These are phyloP conservation scores for Aeoliscus strigatus DNA, from an alignment of 2,797 vertebrate genomes.

Conservation along the genomic window DNA sequence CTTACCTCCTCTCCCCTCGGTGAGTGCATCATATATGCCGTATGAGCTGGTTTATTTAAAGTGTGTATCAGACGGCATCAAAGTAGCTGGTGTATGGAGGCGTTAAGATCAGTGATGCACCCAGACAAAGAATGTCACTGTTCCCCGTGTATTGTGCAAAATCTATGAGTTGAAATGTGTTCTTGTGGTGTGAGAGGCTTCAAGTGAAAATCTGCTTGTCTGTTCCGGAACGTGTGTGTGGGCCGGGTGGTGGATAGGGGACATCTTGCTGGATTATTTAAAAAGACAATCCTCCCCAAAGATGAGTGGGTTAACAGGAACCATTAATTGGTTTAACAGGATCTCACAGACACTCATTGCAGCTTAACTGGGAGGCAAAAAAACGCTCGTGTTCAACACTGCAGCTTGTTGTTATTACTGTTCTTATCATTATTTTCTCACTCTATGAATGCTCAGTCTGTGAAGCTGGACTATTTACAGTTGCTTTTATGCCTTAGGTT, in stretches of 20 bases:
- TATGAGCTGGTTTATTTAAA: slow-evolving; percentile 38
- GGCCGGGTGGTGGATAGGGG: slow-evolving; percentile 57
- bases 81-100: slow-evolving; percentile 52
- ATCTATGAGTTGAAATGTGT: slow-evolving; percentile 54
- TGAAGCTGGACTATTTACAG: slow-evolving; percentile 63
- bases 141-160: slow-evolving; percentile 56
- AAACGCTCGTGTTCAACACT: slow-evolving; percentile 54
- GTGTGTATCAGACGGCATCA: slow-evolving; percentile 48
- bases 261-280: slow-evolving; percentile 72
- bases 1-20: slow-evolving; percentile 41
- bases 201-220: slow-evolving; percentile 58
- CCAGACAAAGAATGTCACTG: slow-evolving; percentile 63
- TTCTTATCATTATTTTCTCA: slow-evolving; percentile 16
- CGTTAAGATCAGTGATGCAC: slow-evolving; percentile 50
- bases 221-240: slow-evolving; percentile 60
- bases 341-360: slow-evolving; percentile 66
- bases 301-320: slow-evolving; percentile 75
- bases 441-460: slow-evolving; percentile 32
- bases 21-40: slow-evolving; percentile 22
- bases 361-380: slow-evolving; percentile 62
- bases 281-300: slow-evolving; percentile 68
- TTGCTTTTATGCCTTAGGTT: slow-evolving; percentile 67
- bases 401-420: slow-evolving; percentile 35
- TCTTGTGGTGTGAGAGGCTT: slow-evolving; percentile 58
- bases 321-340: slow-evolving; percentile 77